Percentiles rank a stretch among this genome's conserved stretches.
Conservation (phyloP, 2,113 vertebrate species). For the Elachura formosa region DNA sequence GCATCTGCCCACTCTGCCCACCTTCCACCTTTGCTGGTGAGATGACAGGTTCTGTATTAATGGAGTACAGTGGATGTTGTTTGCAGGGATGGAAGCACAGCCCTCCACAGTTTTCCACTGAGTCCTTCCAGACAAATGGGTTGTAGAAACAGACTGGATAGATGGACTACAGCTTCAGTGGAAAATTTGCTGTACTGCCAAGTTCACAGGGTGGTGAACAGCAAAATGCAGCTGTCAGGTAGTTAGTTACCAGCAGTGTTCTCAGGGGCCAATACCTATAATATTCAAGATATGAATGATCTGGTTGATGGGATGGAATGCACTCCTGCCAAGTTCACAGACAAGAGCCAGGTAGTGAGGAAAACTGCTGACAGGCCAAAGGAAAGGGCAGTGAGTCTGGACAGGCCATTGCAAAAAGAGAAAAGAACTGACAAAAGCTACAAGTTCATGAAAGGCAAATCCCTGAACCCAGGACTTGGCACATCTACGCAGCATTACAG, state of each 20-base stretch:
- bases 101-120: neutral
- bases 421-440: neutral
- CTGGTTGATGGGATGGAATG: neutral
- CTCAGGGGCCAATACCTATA: neutral
- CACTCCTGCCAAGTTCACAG: neutral
- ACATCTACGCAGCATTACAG: neutral
- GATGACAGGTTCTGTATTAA: rapidly evolving
- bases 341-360: neutral
- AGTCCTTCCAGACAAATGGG: neutral
- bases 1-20: neutral
- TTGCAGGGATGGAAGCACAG: neutral
- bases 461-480: neutral
- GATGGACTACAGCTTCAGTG: neutral
- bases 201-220: neutral
- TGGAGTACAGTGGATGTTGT: neutral
- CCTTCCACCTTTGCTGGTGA: neutral
- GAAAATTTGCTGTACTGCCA: neutral
- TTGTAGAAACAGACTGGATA: neutral
- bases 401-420: neutral
- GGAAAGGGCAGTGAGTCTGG: neutral
- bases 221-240: neutral
- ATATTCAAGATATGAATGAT: neutral
- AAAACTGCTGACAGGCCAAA: neutral
- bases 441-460: neutral
- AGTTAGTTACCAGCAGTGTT: neutral